Evolutionary conservation across 2,113 vertebrate genomes (phyloP).

Genomic region (Dicentrarchus labrax): DNA sequence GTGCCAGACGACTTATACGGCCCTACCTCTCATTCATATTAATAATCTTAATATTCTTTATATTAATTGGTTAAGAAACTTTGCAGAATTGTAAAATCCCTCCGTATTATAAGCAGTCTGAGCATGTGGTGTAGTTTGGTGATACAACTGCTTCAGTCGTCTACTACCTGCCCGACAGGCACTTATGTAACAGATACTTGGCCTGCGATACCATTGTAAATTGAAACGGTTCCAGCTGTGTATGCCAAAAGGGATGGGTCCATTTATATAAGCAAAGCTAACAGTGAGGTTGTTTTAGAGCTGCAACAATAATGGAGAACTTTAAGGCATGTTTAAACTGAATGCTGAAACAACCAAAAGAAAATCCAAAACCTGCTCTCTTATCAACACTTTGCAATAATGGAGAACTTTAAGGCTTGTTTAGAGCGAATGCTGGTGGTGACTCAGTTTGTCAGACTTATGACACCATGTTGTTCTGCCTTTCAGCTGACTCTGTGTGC

Average conservation of each 20-base stretch:
- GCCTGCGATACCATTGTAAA: constrained; percentile 18
- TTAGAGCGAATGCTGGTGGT: neutral
- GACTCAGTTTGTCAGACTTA: constrained; percentile 27
- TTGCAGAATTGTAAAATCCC: too few relatives aligned
- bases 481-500: neutral
- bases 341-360: neutral
- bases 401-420: too few relatives aligned
- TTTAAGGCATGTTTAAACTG: neutral
- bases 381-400: too few relatives aligned
- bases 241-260: constrained; percentile 36
- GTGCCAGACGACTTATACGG: too few relatives aligned
- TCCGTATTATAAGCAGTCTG: neutral
- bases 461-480: neutral
- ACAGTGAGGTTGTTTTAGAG: constrained; percentile 3
- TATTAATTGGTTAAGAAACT: too few relatives aligned
- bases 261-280: neutral
- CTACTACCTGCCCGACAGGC: neutral
- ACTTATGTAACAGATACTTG: constrained; percentile 23
- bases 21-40: too few relatives aligned
- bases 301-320: neutral
- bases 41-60: too few relatives aligned
- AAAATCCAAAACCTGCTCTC: too few relatives aligned
- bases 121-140: neutral
- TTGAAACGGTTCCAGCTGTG: constrained; percentile 9
- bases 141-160: neutral